These are phyloP conservation scores for Aphrocallistes beatrix DNA, from an alignment of 37 sponge, comb jelly and placozoan genomes.

Conservation along the genomic window DNA sequence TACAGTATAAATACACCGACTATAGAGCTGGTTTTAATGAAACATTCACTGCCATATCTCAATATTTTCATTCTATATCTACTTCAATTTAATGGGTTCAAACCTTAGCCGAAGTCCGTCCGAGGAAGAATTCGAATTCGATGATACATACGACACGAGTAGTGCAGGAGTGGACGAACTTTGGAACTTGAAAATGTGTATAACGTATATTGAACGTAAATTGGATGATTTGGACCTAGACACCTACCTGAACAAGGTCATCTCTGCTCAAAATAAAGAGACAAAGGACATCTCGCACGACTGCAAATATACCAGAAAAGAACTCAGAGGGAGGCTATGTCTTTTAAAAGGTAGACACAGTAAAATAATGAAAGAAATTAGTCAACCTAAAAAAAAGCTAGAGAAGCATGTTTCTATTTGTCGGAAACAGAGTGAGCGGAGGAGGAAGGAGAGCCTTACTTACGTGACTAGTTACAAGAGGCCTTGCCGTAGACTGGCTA, in stretches of 20 bases:
- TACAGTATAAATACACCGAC: too few species aligned
- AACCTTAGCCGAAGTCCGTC: conserved; percentile 11
- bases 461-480: background rate
- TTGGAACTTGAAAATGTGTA: conserved; percentile 3
- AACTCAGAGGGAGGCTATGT: conserved; percentile 7
- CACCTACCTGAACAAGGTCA: background rate
- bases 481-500: background rate
- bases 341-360: background rate
- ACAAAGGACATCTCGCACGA: background rate
- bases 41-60: background rate
- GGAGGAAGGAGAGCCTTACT: background rate
- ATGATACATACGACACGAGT: background rate
- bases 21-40: background rate
- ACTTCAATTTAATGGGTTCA: background rate
- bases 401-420: conserved; percentile 8
- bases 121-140: background rate
- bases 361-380: conserved; percentile 1
- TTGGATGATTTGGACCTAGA: background rate
- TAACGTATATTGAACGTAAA: conserved; percentile 10
- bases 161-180: background rate
- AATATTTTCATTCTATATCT: background rate
- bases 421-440: background rate
- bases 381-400: background rate
- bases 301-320: background rate
- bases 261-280: background rate